phyloP scores from a whole-genome alignment of 2,888 invertebrate species.

The Phorcus lineatus region DNA sequence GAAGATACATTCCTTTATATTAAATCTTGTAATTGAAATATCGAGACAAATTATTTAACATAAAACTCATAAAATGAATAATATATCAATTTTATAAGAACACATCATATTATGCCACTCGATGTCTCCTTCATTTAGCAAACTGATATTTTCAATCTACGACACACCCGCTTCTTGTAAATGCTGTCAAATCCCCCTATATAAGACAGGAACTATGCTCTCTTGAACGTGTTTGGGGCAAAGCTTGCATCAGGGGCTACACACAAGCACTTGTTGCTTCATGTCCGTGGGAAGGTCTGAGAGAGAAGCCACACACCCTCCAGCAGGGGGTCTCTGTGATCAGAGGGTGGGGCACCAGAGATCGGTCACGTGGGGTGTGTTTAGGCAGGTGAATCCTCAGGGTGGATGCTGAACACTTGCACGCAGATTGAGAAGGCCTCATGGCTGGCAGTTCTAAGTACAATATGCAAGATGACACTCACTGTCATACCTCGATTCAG shows the following conservation, averaged over 20 bases:
- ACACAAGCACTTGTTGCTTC: slow-evolving; percentile 48
- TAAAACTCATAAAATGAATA: no score
- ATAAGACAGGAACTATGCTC: neutral
- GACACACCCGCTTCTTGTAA: no score
- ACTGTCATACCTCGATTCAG: slow-evolving; percentile 60
- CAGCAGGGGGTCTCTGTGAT: slow-evolving; percentile 56
- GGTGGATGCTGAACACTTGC: slow-evolving; percentile 47
- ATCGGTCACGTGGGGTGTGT: slow-evolving; percentile 36
- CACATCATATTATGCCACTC: no score
- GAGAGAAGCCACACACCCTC: slow-evolving; percentile 58
- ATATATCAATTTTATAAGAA: no score
- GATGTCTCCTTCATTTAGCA: no score
- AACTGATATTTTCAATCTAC: no score
- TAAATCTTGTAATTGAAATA: no score
- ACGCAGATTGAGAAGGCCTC: slow-evolving; percentile 54
- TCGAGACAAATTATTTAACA: no score
- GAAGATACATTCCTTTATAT: no score
- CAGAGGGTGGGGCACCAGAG: slow-evolving; percentile 61
- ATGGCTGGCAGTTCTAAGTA: slow-evolving; percentile 52
- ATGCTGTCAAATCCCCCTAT: neutral
- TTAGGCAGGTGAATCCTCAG: slow-evolving; percentile 45
- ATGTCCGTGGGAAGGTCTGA: slow-evolving; percentile 71
- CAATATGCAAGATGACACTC: slow-evolving; percentile 54
- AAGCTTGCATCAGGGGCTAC: slow-evolving; percentile 67
- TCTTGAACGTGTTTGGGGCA: slow-evolving; percentile 45